Percentiles rank a stretch among this genome's conserved stretches.
Evolutionary conservation across 2,888 invertebrate genomes (phyloP).

Genomic region (Lepidochrysops patricia): DNA sequence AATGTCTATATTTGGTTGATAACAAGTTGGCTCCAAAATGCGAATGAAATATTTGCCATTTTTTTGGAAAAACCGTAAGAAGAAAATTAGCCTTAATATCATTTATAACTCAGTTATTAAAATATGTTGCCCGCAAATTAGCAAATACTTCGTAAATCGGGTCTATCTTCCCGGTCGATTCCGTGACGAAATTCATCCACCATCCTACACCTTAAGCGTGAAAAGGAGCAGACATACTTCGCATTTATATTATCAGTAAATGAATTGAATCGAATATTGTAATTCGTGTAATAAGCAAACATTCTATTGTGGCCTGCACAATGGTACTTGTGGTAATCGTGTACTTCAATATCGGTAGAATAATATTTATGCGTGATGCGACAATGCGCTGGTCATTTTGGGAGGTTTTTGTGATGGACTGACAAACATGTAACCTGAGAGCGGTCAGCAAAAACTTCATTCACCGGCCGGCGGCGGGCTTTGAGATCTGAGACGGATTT

Average conservation of each 20-base stretch:
- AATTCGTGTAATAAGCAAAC: not conserved
- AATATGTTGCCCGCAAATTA: no score
- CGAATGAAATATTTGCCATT: not conserved
- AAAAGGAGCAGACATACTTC: no score
- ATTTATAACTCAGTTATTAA: no score
- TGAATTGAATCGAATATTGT: not conserved
- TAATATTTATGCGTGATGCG: not conserved
- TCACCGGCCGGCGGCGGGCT: not conserved
- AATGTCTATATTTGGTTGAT: not conserved
- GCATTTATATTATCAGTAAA: not conserved
- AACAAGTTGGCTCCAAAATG: not conserved
- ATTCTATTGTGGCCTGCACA: not conserved
- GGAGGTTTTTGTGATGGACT: not conserved
- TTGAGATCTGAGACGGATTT: not conserved
- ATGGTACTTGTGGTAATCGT: not conserved
- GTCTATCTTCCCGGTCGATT: no score
- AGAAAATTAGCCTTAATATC: no score
- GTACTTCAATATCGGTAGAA: not conserved
- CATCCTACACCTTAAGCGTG: no score
- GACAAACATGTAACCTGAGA: not conserved
- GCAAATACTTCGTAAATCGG: no score
- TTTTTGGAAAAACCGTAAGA: no score
- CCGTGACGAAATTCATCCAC: no score
- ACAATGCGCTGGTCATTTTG: not conserved
- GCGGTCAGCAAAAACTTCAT: slow-evolving; percentile 1